These are phyloP conservation scores for Drosophila novamexicana DNA, from an alignment of 1,140 invertebrate genomes.

Conservation along the genomic window DNA sequence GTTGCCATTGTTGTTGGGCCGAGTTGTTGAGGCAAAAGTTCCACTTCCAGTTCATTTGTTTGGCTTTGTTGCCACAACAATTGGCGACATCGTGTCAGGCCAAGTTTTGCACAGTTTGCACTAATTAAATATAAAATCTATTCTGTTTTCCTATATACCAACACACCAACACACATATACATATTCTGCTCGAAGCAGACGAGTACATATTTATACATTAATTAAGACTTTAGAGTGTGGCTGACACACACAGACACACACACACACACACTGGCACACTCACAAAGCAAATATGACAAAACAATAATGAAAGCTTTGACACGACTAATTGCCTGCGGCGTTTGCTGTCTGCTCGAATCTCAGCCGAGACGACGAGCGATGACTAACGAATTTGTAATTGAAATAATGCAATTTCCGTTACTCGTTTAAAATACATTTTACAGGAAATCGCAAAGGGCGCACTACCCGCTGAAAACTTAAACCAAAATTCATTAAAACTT, in stretches of 20 bases:
- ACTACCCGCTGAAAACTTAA: conserved; percentile 75
- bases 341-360: conserved; percentile 74
- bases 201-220: conserved; percentile 74
- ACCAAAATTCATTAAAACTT: conserved; percentile 83
- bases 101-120: conserved; percentile 57
- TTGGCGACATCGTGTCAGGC: conserved; percentile 64
- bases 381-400: conserved; percentile 78
- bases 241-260: conserved; percentile 54
- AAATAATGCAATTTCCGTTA: conserved; percentile 83
- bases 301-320: conserved; percentile 83
- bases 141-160: conserved; percentile 59
- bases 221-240: conserved; percentile 78
- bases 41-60: conserved; percentile 73
- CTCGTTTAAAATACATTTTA: conserved; percentile 81
- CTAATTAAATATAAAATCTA: conserved; percentile 82
- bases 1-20: conserved; percentile 9
- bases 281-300: conserved; percentile 78
- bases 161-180: conserved; percentile 4
- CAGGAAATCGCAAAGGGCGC: conserved; percentile 78
- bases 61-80: conserved; percentile 78
- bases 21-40: conserved; percentile 42
- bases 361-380: conserved; percentile 21
- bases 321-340: conserved; percentile 81
- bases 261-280: conserved; percentile 14
- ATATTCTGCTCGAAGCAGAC: conserved; percentile 6